These are phyloP conservation scores for Rhinichthys osculus DNA, from an alignment of 2,797 vertebrate genomes.

Conservation along the genomic window DNA sequence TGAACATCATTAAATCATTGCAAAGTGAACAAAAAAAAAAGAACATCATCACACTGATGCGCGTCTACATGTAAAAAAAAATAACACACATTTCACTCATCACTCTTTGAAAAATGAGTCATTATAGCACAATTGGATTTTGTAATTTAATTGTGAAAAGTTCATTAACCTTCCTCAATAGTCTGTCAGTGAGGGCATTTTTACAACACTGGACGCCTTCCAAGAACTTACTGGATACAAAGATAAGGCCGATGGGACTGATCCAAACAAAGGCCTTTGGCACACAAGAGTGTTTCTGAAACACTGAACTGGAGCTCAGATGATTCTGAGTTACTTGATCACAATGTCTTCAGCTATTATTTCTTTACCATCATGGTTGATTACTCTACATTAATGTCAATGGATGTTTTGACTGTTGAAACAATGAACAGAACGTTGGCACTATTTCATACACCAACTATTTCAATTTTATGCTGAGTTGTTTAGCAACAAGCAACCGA, in stretches of 20 bases:
- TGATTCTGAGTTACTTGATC: not conserved
- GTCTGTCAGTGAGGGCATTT: conserved; percentile 42
- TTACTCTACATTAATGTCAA: not conserved
- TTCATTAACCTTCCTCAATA: conserved; percentile 57
- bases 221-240: conserved; percentile 44
- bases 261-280: conserved; percentile 19
- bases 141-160: conserved; percentile 51
- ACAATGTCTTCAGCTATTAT: not conserved
- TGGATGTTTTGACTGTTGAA: not conserved
- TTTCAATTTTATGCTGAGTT: conserved; percentile 1
- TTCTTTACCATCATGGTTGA: not conserved
- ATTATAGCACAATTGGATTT: conserved; percentile 54
- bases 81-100: conserved; percentile 20
- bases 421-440: not conserved
- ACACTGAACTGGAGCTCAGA: not conserved
- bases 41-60: not conserved
- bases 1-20: not conserved
- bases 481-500: conserved; percentile 7
- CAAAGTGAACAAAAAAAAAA: not conserved
- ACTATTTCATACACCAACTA: not conserved
- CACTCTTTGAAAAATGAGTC: conserved; percentile 30
- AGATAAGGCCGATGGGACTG: conserved; percentile 35
- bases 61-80: not conserved
- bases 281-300: not conserved
- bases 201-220: conserved; percentile 50